These are phyloP conservation scores for Strix uralensis DNA, from an alignment of 2,113 vertebrate species.

Conservation along the genomic window DNA sequence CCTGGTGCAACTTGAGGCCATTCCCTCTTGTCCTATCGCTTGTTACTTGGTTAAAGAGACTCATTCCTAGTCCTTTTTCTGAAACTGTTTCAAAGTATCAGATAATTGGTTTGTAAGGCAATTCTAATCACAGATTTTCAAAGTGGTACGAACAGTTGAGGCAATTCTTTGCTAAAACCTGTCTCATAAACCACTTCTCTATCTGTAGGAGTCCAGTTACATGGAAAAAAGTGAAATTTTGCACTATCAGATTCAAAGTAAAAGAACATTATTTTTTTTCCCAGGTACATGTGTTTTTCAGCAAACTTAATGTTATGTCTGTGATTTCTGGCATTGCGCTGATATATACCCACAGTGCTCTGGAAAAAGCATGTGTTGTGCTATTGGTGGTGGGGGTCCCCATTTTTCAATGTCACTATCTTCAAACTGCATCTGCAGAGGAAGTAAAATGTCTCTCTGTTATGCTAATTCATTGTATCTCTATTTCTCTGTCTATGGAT, in stretches of 20 bases:
- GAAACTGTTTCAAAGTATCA: background rate
- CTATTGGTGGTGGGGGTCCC: accelerated
- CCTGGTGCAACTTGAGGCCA: no score
- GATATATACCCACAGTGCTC: background rate
- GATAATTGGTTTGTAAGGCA: background rate
- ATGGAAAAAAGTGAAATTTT: background rate
- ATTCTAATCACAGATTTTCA: background rate
- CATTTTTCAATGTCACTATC: background rate
- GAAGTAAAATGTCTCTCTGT: background rate
- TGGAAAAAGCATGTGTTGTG: background rate
- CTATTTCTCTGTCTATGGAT: background rate
- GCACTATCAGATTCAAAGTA: background rate
- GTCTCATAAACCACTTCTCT: background rate
- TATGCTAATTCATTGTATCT: background rate
- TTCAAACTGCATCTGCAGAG: background rate
- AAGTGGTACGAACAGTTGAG: background rate
- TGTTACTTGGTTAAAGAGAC: no score
- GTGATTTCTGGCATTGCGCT: background rate
- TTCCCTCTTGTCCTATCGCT: no score
- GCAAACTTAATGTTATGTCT: background rate
- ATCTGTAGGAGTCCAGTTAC: background rate
- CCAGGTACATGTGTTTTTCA: background rate
- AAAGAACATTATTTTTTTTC: background rate
- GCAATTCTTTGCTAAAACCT: background rate
- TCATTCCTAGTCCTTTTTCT: background rate